Conservation (phyloP, 2,797 vertebrate species). For the Sebastes vulpes region DNA sequence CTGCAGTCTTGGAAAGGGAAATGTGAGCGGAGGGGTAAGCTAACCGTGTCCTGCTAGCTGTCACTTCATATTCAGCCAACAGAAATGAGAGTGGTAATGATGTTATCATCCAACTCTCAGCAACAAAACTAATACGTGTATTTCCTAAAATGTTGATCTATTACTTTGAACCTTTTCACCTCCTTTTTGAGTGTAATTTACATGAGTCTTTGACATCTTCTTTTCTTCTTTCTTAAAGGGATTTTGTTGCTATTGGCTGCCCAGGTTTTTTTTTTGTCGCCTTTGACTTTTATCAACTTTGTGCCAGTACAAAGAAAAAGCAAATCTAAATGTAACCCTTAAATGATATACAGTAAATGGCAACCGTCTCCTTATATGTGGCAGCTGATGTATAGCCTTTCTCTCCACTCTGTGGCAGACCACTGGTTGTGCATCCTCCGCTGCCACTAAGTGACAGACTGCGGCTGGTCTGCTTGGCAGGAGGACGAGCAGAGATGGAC, state of each 20-base stretch:
- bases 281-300: neutral
- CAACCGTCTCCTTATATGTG: slow-evolving; percentile 5
- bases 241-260: too few relatives aligned
- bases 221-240: neutral
- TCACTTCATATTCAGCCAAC: neutral
- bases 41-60: neutral
- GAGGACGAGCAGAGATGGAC: slow-evolving; percentile 60
- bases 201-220: neutral
- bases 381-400: neutral
- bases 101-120: neutral
- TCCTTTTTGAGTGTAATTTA: neutral
- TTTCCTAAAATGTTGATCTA: neutral
- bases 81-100: neutral
- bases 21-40: neutral
- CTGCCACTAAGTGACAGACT: slow-evolving; percentile 65
- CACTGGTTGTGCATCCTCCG: slow-evolving; percentile 36
- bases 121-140: neutral
- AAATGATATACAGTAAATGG: neutral
- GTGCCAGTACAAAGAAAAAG: neutral
- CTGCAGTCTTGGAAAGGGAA: neutral
- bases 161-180: neutral
- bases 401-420: slow-evolving; percentile 15
- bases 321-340: slow-evolving; percentile 14
- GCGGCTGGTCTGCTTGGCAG: slow-evolving; percentile 45
- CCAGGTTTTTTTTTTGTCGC: neutral